A percentile compares a stretch with the other conserved stretches of the same genome.
Conservation (phyloP, 1,140 invertebrate genomes). For the Drosophila fuyamai region DNA sequence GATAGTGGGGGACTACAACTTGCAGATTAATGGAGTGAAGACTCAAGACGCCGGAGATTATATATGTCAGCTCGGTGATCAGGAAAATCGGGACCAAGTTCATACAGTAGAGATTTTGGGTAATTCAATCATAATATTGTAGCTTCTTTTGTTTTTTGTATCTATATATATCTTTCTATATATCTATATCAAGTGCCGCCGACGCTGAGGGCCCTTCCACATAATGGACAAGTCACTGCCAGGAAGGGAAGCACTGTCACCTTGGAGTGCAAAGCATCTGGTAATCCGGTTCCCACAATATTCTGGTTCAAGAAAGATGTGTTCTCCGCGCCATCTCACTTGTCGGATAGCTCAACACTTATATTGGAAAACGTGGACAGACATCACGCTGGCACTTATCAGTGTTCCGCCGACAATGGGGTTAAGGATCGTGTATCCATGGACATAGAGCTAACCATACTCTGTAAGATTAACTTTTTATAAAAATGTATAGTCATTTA, state of each 20-base stretch:
- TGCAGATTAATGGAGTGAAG: constrained; percentile 87
- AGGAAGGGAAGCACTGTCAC: constrained; percentile 87
- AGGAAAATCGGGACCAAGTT: constrained; percentile 85
- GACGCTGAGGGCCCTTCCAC: constrained; percentile 84
- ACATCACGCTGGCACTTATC: constrained; percentile 88
- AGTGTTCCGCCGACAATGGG: constrained; percentile 88
- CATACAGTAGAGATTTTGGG: constrained; percentile 86
- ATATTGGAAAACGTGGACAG: constrained; percentile 87
- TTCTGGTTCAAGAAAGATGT: constrained; percentile 84
- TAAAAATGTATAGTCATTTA: neutral
- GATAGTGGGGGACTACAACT: constrained; percentile 87
- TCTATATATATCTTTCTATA: neutral
- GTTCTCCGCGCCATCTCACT: constrained; percentile 80
- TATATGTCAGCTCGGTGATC: constrained; percentile 86
- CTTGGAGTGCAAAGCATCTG: constrained; percentile 86
- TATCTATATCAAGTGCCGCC: constrained; percentile 84
- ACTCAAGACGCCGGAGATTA: constrained; percentile 86
- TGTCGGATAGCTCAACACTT: constrained; percentile 86
- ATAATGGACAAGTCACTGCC: constrained; percentile 86
- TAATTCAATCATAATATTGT: constrained; percentile 50
- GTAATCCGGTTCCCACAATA: constrained; percentile 85
- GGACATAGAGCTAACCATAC: constrained; percentile 87
- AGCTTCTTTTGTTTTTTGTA: neutral
- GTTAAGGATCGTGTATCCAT: constrained; percentile 88
- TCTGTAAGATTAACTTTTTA: constrained; percentile 84